A percentile compares a stretch with the other conserved stretches of the same genome.
These are phyloP conservation scores for Stictocephala bisonia DNA, from an alignment of 2,888 invertebrate genomes.

Conservation along the genomic window DNA sequence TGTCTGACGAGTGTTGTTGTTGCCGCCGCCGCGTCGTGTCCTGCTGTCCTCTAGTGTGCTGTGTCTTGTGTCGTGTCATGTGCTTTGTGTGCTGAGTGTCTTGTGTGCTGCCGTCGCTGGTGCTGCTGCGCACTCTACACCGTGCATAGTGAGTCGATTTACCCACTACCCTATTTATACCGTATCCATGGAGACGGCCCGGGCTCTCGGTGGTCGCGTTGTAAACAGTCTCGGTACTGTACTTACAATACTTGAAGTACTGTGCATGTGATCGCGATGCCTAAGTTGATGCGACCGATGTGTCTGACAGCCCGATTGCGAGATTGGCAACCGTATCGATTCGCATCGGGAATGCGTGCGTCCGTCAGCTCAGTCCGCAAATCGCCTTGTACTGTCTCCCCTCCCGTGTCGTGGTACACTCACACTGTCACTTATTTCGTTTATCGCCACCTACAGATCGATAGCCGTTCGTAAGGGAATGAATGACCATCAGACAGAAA, in stretches of 20 bases:
- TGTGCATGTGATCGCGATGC: background rate
- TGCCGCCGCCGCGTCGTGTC: background rate
- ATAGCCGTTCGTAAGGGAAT: conserved; percentile 21
- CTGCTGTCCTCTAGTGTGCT: background rate
- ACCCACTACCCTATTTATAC: conserved; percentile 32
- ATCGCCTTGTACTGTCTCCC: too few relatives aligned
- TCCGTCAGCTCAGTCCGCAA: too few relatives aligned
- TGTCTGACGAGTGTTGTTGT: background rate
- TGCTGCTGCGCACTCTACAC: conserved; percentile 3
- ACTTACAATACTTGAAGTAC: background rate
- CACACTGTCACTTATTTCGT: conserved; percentile 1
- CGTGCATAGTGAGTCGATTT: background rate
- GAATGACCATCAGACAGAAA: too few relatives aligned
- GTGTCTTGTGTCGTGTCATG: conserved; percentile 3
- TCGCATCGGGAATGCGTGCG: too few relatives aligned
- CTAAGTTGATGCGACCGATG: background rate
- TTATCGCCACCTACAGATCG: conserved; percentile 34
- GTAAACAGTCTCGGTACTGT: background rate
- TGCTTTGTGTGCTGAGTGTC: background rate
- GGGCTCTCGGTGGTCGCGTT: too few relatives aligned
- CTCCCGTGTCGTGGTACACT: too few relatives aligned
- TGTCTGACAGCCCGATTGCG: background rate
- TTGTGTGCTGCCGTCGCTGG: background rate
- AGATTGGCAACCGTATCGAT: background rate
- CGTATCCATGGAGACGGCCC: conserved; percentile 18